phyloP scores from a whole-genome alignment of 1,140 invertebrate genomes.

The Rhagoletis pomonella region DNA sequence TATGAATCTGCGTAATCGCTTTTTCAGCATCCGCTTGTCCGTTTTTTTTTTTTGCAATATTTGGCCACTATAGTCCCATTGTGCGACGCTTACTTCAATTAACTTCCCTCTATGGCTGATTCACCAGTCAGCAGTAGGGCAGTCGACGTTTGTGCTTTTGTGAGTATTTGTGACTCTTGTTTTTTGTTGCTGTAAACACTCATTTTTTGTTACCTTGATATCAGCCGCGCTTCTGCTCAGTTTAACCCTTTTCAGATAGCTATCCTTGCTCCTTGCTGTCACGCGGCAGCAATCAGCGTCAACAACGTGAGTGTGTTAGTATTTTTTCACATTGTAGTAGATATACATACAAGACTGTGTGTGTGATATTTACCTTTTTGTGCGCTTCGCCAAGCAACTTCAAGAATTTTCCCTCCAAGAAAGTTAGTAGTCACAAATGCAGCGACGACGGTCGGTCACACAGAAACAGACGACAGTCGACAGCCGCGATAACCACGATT shows the following conservation, averaged over 20 bases:
- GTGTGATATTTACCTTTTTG: constrained; percentile 3
- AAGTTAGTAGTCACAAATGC: neutral
- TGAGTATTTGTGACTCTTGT: neutral
- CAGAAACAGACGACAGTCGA: neutral
- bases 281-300: constrained; percentile 4
- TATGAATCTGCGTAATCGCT: no score
- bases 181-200: neutral
- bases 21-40: no score
- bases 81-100: no score
- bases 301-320: neutral
- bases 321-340: neutral
- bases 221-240: constrained; percentile 9
- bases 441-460: neutral
- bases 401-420: constrained; percentile 62
- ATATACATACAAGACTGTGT: neutral
- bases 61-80: no score
- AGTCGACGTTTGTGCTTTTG: neutral
- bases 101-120: no score
- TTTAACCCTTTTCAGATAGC: constrained; percentile 8
- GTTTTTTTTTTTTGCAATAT: no score
- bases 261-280: neutral
- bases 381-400: constrained; percentile 55
- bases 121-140: no score
- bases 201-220: neutral
- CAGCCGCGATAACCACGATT: neutral